Percentiles rank a stretch among this genome's conserved stretches.
phyloP scores from a whole-genome alignment of 2,797 vertebrate genomes.

The Hemitrygon akajei region DNA sequence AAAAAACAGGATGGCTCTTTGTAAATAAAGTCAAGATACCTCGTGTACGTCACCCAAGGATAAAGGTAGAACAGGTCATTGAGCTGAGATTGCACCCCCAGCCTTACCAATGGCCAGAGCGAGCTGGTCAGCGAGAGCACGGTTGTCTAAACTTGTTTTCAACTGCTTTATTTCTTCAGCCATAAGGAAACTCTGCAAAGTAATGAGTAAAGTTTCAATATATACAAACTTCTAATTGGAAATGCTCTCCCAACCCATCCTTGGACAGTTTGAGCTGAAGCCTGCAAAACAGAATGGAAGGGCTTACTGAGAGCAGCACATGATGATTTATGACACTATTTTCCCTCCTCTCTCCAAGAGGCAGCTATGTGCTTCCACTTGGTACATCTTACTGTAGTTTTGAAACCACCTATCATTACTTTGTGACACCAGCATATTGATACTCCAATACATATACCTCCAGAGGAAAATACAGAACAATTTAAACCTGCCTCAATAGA shows the following conservation, averaged over 20 bases:
- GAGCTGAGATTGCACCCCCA: not conserved
- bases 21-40: too few relatives aligned
- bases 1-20: not conserved
- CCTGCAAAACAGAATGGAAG: not conserved
- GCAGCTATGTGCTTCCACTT: not conserved
- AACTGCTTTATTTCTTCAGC: slow-evolving; percentile 66
- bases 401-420: not conserved
- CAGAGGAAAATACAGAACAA: not conserved
- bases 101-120: slow-evolving; percentile 73
- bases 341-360: not conserved
- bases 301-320: not conserved
- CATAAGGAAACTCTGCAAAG: slow-evolving; percentile 60
- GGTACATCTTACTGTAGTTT: not conserved
- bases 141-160: slow-evolving; percentile 49
- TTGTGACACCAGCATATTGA: not conserved
- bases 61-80: not conserved
- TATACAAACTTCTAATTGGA: not conserved
- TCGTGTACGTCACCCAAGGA: not conserved
- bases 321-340: not conserved
- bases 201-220: not conserved
- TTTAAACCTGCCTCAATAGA: not conserved
- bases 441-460: not conserved
- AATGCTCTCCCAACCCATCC: not conserved
- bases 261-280: not conserved
- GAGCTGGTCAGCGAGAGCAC: slow-evolving; percentile 65